These are phyloP conservation scores for Heliconius hermathena DNA, from an alignment of 1,140 invertebrate genomes.

Conservation along the genomic window DNA sequence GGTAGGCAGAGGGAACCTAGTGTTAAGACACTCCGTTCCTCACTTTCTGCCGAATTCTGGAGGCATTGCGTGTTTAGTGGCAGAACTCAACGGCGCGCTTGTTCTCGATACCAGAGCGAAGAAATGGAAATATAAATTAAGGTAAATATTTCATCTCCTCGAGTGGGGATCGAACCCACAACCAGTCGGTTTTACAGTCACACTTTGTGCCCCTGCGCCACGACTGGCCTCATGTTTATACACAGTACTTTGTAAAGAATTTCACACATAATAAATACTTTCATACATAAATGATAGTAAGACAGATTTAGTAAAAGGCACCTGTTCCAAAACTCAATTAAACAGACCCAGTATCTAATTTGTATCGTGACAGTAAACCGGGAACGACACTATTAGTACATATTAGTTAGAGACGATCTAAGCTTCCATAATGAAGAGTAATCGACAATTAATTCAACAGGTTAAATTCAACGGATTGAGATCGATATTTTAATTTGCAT, in stretches of 20 bases:
- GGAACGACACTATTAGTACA: conserved; percentile 20
- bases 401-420: conserved; percentile 16
- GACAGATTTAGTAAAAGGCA: neutral
- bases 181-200: too few species aligned
- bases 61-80: too few species aligned
- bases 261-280: neutral
- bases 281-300: neutral
- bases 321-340: conserved; percentile 13
- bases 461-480: conserved; percentile 16
- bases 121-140: too few species aligned
- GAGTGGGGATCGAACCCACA: too few species aligned
- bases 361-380: conserved; percentile 5
- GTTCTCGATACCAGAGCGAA: too few species aligned
- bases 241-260: neutral
- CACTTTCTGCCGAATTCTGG: too few species aligned
- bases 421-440: conserved; percentile 14
- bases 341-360: conserved; percentile 12
- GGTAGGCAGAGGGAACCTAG: too few species aligned
- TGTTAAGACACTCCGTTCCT: too few species aligned
- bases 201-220: too few species aligned
- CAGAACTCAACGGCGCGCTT: too few species aligned
- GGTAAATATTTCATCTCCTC: too few species aligned
- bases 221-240: too few species aligned
- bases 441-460: conserved; percentile 21
- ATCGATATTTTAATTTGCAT: conserved; percentile 15